These are phyloP conservation scores for Cheumatopsyche charites DNA, from an alignment of 1,140 invertebrate genomes.

Conservation along the genomic window DNA sequence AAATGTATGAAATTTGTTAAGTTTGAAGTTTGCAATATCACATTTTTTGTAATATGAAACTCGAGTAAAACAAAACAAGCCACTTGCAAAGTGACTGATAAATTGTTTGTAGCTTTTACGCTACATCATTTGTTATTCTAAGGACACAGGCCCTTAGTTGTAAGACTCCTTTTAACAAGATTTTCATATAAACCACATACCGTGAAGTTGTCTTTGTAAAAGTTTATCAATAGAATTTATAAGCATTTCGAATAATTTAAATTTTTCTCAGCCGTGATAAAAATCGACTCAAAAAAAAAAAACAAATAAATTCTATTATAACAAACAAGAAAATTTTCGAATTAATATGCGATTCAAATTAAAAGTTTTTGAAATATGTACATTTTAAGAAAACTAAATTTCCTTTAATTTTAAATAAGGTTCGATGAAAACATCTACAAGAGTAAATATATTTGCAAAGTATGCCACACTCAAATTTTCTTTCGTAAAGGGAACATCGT, in stretches of 20 bases:
- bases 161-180: constrained; percentile 19
- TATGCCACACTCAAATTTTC: not conserved
- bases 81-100: constrained; percentile 1
- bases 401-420: not conserved
- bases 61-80: constrained; percentile 8
- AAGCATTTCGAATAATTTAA: too few species aligned
- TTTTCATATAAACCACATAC: not conserved
- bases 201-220: not conserved
- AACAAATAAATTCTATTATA: too few species aligned
- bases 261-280: too few species aligned
- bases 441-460: not conserved
- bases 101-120: not conserved
- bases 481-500: constrained; percentile 18
- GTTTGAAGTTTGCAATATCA: not conserved
- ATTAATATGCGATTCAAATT: too few species aligned
- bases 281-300: too few species aligned
- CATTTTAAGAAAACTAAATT: not conserved
- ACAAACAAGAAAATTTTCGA: too few species aligned
- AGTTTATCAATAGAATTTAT: constrained; percentile 8
- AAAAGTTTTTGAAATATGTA: too few species aligned
- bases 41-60: not conserved
- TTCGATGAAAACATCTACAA: not conserved
- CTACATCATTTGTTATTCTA: constrained; percentile 4
- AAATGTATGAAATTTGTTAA: too few species aligned
- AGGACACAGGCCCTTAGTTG: not conserved